Evolutionary conservation across 2,888 invertebrate genomes (phyloP), one percentile per base, ranked within the genome.

Genomic region (Mesodorylaimus sp.): DNA sequence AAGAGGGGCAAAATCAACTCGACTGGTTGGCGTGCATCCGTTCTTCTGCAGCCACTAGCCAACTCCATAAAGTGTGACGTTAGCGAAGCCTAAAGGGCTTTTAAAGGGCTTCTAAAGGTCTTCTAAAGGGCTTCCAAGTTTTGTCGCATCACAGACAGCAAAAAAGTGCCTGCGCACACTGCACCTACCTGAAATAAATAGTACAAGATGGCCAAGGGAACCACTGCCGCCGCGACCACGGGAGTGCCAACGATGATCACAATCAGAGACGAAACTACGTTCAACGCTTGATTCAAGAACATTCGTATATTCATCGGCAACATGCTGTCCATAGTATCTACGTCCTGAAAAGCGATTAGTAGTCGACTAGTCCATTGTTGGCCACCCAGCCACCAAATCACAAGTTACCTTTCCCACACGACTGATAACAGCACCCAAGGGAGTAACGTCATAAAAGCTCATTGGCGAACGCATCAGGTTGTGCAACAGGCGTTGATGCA

Each of bases 391-490:
- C n/a, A n/a, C n/a, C n/a, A 32, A 32, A 32, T 10, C 32, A 16
- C 32, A 16, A 32, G 7, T 50, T 29, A 50, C 50, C 26, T 44
- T 50, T 27, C 50, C 50, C 19, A 47, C 21, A 3, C 50, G 28
- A 26, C 47, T 50, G 25, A 50, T n/a, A 19, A 50, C 32, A 3
- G 26, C 24, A 3, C 50, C 50, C 13, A 63, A 56, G 7, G 70
- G 69, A 19, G 66, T 70, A 10, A 62, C 60, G 55, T 70, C 70
- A 49, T 68, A 70, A 58, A 70, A 70, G 2, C 63, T 55, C 67
- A 68, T 61, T 47, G 65, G 58, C 58, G 60, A 60, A 3, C 50
- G 45, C 37, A 50, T 7, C 19, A 50, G 26, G 25, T 47, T 29
- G 21, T 50, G 44, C 10, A 50, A n/a, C 2, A 47, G 24, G 2